Percentiles rank a stretch among this genome's conserved stretches.
These are phyloP conservation scores for Cheirogaleus major DNA, from an alignment of 2,797 vertebrate species.

Conservation along the genomic window DNA sequence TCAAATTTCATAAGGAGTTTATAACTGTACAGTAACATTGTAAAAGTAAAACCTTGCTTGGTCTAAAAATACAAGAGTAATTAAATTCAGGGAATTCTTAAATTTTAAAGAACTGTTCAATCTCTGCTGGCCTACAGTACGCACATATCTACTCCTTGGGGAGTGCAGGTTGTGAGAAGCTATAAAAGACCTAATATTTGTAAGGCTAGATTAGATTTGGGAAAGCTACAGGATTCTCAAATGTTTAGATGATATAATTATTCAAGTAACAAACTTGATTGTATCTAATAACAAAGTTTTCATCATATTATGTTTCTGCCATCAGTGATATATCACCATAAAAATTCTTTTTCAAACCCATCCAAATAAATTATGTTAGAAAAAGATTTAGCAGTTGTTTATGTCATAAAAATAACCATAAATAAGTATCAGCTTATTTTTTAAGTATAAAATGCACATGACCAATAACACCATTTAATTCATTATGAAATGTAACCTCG, in stretches of 20 bases:
- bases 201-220: conserved; percentile 31
- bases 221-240: conserved; percentile 28
- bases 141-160: background rate
- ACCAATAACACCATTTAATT: conserved; percentile 61
- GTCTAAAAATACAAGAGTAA: conserved; percentile 6
- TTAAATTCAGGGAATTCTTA: background rate
- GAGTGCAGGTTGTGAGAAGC: background rate
- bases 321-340: background rate
- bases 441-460: conserved; percentile 3
- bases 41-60: conserved; percentile 8
- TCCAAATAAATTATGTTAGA: conserved; percentile 49
- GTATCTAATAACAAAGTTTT: conserved; percentile 44
- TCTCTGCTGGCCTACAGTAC: background rate
- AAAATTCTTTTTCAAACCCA: background rate
- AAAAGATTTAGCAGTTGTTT: conserved; percentile 41
- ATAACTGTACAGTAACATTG: background rate
- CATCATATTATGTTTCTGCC: background rate
- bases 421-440: conserved; percentile 44
- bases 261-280: conserved; percentile 47
- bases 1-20: conserved; percentile 1
- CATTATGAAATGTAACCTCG: conserved; percentile 61
- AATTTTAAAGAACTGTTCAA: conserved; percentile 33
- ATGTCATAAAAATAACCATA: conserved; percentile 49
- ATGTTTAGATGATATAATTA: conserved; percentile 43
- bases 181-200: conserved; percentile 20